Conservation (phyloP, 2,888 invertebrate genomes). For the Aphidoletes aphidimyza region DNA sequence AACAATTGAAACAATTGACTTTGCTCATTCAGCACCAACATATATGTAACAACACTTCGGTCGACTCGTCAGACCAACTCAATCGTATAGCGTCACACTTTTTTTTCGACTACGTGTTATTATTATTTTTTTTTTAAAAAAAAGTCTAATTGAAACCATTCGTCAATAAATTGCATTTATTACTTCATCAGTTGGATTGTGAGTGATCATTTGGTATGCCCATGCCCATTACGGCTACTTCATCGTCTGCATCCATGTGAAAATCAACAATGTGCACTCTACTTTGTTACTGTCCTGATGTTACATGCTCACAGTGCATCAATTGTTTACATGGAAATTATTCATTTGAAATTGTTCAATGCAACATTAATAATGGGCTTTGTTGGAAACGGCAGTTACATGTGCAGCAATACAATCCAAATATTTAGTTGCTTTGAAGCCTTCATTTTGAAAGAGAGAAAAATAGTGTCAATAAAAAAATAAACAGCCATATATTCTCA, state of each 20-base stretch:
- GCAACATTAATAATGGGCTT: not conserved
- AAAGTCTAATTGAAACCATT: constrained; percentile 31
- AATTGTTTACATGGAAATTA: not conserved
- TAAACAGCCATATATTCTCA: not conserved
- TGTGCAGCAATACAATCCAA: not conserved
- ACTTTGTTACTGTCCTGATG: not conserved
- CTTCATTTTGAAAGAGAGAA: not conserved
- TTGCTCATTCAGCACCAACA: not conserved
- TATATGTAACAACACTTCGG: not conserved
- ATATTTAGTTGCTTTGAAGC: not conserved
- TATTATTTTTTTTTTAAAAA: not conserved
- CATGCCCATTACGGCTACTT: not conserved
- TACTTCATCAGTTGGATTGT: constrained; percentile 8
- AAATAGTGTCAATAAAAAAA: constrained; percentile 15
- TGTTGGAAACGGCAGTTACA: not conserved
- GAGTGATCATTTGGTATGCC: constrained; percentile 20
- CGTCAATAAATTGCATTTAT: constrained; percentile 32
- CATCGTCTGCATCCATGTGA: not conserved
- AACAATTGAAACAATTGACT: not conserved
- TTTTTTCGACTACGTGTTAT: no score
- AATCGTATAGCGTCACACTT: no score
- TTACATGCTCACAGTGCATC: not conserved
- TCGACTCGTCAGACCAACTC: no score
- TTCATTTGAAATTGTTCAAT: not conserved
- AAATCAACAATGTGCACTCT: no score